Evolutionary conservation across 1,140 invertebrate genomes (phyloP), one percentile per base, ranked within the genome.

Genomic region (Whitmania pigra): DNA sequence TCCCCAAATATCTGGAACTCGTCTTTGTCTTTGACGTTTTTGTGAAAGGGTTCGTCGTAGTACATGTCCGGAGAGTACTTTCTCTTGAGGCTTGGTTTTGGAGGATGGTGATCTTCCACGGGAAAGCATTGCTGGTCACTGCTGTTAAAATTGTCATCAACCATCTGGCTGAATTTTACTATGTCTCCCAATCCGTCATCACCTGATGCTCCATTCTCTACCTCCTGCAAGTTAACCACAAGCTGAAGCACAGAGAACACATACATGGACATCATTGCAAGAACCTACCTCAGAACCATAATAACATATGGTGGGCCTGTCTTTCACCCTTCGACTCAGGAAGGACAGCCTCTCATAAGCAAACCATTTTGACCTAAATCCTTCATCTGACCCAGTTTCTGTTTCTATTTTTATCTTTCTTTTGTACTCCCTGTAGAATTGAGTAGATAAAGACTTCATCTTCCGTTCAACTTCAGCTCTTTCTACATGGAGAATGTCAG

Each of bases 311-410:
- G 57, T 63, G 22, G 57, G 57, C 22, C 57, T 63, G 57, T 63
- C 57, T 63, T 31, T 63, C 9, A 63, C 57, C 22, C 57, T 63
- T n/a, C 57, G 7, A 63, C 57, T 63, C 2, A 63, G 57, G 29
- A 63, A 63, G 57, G 57, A 63, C 22, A 63, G 57, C 22, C 57
- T 63, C 57, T 63, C 57, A 15, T 63, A 63, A 5, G 57, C 57
- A 63, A 63, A 63, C 57, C 57, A 63, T 31, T 63, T 63, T 7
- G 57, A 63, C 29, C 29, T 63, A 31, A 63, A 63, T 22, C 57
- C 57, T 63, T 63, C 57, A 63, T 63, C 57, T 63, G 57, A 63
- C 22, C 57, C 57, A 63, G 57, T 63, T 63, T 63, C 57, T 25
- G 57, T 31, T 63, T 63, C 57, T 25, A 63, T 63, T 63, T 63